These are phyloP conservation scores for Carterocephalus palaemon DNA, from an alignment of 2,888 invertebrate genomes.

Conservation along the genomic window DNA sequence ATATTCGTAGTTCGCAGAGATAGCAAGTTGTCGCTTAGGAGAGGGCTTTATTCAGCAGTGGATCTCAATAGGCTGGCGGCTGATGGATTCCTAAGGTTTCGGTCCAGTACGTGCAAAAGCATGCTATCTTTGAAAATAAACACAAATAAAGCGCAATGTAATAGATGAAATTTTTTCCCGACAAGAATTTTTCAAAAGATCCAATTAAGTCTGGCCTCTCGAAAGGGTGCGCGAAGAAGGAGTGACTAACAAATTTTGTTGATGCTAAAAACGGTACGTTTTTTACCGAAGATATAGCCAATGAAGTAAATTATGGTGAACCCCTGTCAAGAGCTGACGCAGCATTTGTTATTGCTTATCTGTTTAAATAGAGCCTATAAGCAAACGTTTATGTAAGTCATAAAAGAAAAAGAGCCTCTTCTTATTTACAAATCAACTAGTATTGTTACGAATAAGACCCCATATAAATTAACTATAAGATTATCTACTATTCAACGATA, in stretches of 20 bases:
- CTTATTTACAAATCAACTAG: too few species aligned
- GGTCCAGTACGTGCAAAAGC: slow-evolving; percentile 44
- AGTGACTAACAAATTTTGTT: slow-evolving; percentile 59
- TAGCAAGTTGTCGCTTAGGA: too few species aligned
- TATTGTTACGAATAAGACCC: too few species aligned
- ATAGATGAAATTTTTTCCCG: slow-evolving; percentile 61
- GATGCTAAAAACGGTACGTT: slow-evolving; percentile 51
- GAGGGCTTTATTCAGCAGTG: too few species aligned
- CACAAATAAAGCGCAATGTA: slow-evolving; percentile 51
- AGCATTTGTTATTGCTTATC: slow-evolving; percentile 23
- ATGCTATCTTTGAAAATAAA: slow-evolving; percentile 50
- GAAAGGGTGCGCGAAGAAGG: slow-evolving; percentile 56
- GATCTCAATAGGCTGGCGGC: too few species aligned
- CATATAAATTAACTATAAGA: too few species aligned
- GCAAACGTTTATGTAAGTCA: too few species aligned
- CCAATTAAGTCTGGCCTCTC: slow-evolving; percentile 61
- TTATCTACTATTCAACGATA: too few species aligned
- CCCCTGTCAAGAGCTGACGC: slow-evolving; percentile 22
- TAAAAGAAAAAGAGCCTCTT: too few species aligned
- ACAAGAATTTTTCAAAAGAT: slow-evolving; percentile 61
- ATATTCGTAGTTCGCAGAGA: too few species aligned
- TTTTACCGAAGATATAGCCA: slow-evolving; percentile 44
- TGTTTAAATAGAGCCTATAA: slow-evolving; percentile 21
- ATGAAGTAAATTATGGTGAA: slow-evolving; percentile 47
- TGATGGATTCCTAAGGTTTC: slow-evolving; percentile 34